Conservation (phyloP, 2,113 vertebrate species). For the Etheostoma spectabile region DNA sequence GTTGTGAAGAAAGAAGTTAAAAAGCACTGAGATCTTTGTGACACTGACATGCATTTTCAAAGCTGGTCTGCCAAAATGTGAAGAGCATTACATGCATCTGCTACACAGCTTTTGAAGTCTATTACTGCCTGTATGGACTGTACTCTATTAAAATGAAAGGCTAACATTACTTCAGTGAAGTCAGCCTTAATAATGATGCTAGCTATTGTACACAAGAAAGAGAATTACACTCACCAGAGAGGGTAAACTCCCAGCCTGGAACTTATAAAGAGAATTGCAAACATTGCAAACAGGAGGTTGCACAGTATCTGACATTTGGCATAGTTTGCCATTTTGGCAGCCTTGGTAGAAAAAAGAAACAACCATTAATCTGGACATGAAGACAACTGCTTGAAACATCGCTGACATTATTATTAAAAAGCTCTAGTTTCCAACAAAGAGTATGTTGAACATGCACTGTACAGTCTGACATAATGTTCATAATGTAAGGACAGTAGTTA, state of each 20-base stretch:
- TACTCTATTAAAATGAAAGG: constrained; percentile 32
- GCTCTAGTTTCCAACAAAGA: background rate
- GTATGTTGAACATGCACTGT: background rate
- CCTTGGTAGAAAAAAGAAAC: constrained; percentile 79
- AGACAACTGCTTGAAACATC: background rate
- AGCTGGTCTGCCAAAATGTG: constrained; percentile 11
- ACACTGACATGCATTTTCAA: constrained; percentile 30
- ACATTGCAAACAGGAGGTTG: constrained; percentile 95
- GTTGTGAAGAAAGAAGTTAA: constrained; percentile 35
- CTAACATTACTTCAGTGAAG: background rate
- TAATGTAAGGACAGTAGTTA: background rate
- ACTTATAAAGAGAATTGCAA: constrained; percentile 94
- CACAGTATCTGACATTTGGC: constrained; percentile 98
- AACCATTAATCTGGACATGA: constrained; percentile 1
- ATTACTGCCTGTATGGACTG: background rate
- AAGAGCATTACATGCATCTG: background rate
- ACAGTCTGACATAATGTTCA: background rate
- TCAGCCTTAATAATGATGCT: constrained; percentile 13
- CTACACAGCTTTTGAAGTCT: background rate
- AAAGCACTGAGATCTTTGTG: constrained; percentile 17
- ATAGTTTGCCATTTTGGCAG: constrained; percentile 99
- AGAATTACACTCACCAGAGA: constrained; percentile 90
- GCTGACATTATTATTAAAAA: background rate
- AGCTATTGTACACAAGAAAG: constrained; percentile 5
- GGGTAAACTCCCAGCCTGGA: constrained; percentile 94